phyloP scores from a whole-genome alignment of 2,888 invertebrate genomes.

The Acronicta leporina region DNA sequence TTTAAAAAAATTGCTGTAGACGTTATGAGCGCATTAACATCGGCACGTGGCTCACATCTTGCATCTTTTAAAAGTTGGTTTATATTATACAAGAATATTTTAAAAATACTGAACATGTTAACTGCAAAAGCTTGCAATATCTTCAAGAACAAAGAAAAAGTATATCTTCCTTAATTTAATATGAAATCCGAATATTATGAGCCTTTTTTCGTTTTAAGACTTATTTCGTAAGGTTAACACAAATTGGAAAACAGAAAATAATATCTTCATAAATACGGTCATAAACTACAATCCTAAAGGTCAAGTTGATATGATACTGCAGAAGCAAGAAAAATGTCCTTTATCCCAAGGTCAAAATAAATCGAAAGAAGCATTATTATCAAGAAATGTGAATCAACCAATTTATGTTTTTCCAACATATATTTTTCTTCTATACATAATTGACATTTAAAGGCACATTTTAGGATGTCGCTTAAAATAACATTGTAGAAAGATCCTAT shows the following conservation, averaged over 20 bases:
- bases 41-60: too few species aligned
- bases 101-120: too few species aligned
- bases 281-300: slow-evolving; percentile 6
- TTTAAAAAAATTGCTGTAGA: too few species aligned
- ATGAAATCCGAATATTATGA: too few species aligned
- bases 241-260: too few species aligned
- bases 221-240: too few species aligned
- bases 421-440: slow-evolving; percentile 10
- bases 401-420: slow-evolving; percentile 23
- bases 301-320: background rate
- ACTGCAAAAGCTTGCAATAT: background rate
- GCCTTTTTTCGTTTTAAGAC: too few species aligned
- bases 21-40: too few species aligned
- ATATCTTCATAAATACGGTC: too few species aligned
- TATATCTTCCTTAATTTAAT: too few species aligned
- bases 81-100: too few species aligned
- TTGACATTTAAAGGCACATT: slow-evolving; percentile 11
- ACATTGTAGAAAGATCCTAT: slow-evolving; percentile 33
- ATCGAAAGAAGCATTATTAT: slow-evolving; percentile 12
- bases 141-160: background rate
- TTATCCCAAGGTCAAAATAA: slow-evolving; percentile 23
- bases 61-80: too few species aligned
- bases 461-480: slow-evolving; percentile 19
- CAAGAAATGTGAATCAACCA: slow-evolving; percentile 17
- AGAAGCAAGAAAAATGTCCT: slow-evolving; percentile 8